Evolutionary conservation across 1,140 invertebrate species (phyloP).

Genomic region (Helicorthomorpha holstii): DNA sequence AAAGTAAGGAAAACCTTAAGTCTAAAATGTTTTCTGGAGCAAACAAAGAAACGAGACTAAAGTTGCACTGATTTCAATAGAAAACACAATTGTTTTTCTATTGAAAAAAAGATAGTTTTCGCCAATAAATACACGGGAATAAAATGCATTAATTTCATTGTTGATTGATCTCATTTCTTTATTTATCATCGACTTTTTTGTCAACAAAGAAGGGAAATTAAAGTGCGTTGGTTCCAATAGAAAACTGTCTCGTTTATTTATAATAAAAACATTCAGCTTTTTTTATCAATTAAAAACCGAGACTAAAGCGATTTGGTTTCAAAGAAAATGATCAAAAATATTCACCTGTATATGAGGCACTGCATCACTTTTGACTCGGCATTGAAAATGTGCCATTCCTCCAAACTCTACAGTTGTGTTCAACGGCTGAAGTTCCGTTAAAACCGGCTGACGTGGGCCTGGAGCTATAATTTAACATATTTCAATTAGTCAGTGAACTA

Average conservation of each 20-base stretch:
- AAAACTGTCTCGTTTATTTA: neutral
- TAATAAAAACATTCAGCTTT: neutral
- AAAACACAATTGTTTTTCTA: too few species aligned
- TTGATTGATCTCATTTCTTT: neutral
- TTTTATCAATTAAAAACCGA: too few species aligned
- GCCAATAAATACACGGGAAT: too few species aligned
- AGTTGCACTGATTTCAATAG: too few species aligned
- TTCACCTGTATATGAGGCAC: neutral
- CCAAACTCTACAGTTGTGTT: conserved; percentile 1
- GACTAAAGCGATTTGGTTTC: too few species aligned
- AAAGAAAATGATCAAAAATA: neutral
- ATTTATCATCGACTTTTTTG: neutral
- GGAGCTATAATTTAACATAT: too few species aligned
- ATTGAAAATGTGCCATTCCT: conserved; percentile 1
- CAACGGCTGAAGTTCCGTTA: neutral
- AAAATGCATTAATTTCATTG: too few species aligned
- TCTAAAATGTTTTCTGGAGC: too few species aligned
- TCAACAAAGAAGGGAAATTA: neutral
- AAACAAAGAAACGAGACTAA: too few species aligned
- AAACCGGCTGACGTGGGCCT: neutral
- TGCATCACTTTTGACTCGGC: neutral
- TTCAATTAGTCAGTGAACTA: too few species aligned
- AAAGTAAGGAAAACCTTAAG: too few species aligned
- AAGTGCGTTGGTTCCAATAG: neutral
- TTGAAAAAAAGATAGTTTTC: too few species aligned